These are phyloP conservation scores for Apostichopus parvimensis DNA, from an alignment of 35 echinoderm and acorn worm species.

Conservation along the genomic window DNA sequence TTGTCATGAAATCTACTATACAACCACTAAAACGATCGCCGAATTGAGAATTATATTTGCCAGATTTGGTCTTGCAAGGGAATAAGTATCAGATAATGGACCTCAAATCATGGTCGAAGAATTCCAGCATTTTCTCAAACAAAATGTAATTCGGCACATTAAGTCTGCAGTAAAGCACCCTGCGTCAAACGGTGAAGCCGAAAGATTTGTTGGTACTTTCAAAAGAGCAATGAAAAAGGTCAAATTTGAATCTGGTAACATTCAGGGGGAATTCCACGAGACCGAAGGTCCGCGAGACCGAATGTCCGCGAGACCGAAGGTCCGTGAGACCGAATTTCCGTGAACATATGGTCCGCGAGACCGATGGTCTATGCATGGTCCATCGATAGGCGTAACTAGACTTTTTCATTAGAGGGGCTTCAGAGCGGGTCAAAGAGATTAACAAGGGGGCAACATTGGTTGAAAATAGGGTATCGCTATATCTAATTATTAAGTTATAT, in stretches of 20 bases:
- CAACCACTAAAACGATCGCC: background rate
- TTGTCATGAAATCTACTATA: background rate
- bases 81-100: background rate
- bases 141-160: background rate
- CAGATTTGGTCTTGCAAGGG: background rate
- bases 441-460: too few relatives aligned
- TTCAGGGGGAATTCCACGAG: too few relatives aligned
- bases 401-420: too few relatives aligned
- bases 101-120: background rate
- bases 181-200: slow-evolving; percentile 51
- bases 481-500: too few relatives aligned
- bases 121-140: background rate
- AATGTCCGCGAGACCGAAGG: too few relatives aligned
- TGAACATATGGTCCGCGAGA: too few relatives aligned
- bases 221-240: background rate
- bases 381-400: too few relatives aligned
- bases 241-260: background rate
- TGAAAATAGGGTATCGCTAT: too few relatives aligned
- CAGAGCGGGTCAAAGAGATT: too few relatives aligned
- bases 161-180: slow-evolving; percentile 24
- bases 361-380: too few relatives aligned
- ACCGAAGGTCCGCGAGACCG: too few relatives aligned
- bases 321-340: too few relatives aligned
- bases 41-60: background rate
- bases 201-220: background rate